A percentile compares a stretch with the other conserved stretches of the same genome.
Evolutionary conservation across 2,113 vertebrate genomes (phyloP).

Genomic region (Nothobranchius furzeri): DNA sequence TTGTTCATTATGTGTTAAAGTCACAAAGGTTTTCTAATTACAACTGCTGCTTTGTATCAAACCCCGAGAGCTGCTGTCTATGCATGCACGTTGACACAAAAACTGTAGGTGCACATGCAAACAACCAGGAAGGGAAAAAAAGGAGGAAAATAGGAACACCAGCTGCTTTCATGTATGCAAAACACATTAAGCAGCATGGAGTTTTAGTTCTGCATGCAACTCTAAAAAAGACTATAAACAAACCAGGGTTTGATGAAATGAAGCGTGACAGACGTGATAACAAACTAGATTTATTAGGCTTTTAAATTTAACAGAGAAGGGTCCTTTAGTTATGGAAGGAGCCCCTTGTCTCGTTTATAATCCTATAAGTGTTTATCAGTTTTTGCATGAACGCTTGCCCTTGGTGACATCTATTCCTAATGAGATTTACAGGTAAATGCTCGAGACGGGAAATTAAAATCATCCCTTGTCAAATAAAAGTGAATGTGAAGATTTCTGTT

Average conservation of each 20-base stretch:
- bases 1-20: conserved; percentile 22
- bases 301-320: not conserved
- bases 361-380: not conserved
- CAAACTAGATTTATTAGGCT: not conserved
- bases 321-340: not conserved
- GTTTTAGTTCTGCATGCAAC: conserved; percentile 15
- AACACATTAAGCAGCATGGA: conserved; percentile 5
- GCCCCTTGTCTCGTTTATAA: not conserved
- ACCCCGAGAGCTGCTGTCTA: not conserved
- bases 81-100: conserved; percentile 8
- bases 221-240: not conserved
- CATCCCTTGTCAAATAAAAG: no score
- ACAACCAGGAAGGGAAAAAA: conserved; percentile 1
- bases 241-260: not conserved
- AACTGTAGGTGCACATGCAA: conserved; percentile 14
- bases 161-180: conserved; percentile 14
- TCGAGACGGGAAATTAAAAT: no score
- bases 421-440: no score
- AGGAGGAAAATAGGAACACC: not conserved
- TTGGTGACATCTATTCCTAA: no score
- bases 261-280: conserved; percentile 1
- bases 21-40: conserved; percentile 46
- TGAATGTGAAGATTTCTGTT: no score
- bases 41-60: not conserved
- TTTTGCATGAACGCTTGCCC: not conserved